A percentile compares a stretch with the other conserved stretches of the same genome.
phyloP scores from a whole-genome alignment of 2,888 invertebrate species.

The Lasioglossum lativentre region DNA sequence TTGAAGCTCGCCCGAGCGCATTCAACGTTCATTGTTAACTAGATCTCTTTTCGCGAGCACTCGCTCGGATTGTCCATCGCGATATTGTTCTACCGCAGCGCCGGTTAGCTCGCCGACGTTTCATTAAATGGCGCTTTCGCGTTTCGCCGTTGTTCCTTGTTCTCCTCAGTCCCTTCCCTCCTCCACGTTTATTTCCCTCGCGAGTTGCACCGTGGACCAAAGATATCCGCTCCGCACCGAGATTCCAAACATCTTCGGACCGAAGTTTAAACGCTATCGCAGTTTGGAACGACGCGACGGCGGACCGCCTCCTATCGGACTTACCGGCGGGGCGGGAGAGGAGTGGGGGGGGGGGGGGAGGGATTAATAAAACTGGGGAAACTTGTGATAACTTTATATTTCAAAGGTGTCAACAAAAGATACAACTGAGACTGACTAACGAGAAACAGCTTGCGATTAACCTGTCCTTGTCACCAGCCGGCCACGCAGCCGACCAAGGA shows the following conservation, averaged over 20 bases:
- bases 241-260: slow-evolving; percentile 30
- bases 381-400: slow-evolving; percentile 66
- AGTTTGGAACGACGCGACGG: slow-evolving; percentile 13
- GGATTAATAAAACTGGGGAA: slow-evolving; percentile 39
- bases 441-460: slow-evolving; percentile 45
- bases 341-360: not conserved
- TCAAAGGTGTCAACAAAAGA: slow-evolving; percentile 58
- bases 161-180: not conserved
- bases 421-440: slow-evolving; percentile 49
- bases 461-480: not conserved
- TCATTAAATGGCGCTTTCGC: slow-evolving; percentile 25
- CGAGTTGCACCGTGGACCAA: slow-evolving; percentile 9
- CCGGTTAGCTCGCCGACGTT: slow-evolving; percentile 19
- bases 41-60: not conserved
- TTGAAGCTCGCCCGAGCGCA: slow-evolving; percentile 2
- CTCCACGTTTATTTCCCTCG: slow-evolving; percentile 42
- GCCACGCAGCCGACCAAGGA: not conserved
- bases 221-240: slow-evolving; percentile 3
- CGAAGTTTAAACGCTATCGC: slow-evolving; percentile 59
- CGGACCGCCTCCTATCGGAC: slow-evolving; percentile 14
- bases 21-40: slow-evolving; percentile 5
- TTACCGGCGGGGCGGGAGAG: not conserved
- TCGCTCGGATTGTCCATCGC: not conserved
- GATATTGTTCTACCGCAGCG: not conserved
- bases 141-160: not conserved